Percentiles rank a stretch among this genome's conserved stretches.
Evolutionary conservation across 2,888 invertebrate species (phyloP).

Genomic region (Biston betularia): DNA sequence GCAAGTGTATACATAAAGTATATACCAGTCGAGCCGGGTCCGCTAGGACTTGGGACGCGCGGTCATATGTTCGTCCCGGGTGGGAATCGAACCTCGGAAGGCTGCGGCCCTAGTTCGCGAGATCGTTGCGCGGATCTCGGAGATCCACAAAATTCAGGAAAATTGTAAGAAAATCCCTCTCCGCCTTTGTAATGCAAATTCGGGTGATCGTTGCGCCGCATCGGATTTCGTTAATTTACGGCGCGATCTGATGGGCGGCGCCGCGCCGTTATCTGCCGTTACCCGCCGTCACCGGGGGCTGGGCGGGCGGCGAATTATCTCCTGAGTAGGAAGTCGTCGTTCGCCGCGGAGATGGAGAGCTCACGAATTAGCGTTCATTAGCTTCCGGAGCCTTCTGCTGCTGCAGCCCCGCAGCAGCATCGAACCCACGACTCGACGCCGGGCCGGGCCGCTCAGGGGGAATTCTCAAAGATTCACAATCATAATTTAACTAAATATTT

Average conservation of each 20-base stretch:
- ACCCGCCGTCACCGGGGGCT: neutral
- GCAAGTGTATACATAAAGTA: too few species aligned
- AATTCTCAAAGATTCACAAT: too few species aligned
- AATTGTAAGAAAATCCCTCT: slow-evolving; percentile 44
- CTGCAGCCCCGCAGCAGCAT: too few species aligned
- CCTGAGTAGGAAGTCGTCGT: slow-evolving; percentile 6
- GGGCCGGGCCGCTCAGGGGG: neutral
- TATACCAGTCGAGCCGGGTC: too few species aligned
- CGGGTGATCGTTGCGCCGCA: slow-evolving; percentile 62
- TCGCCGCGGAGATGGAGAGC: slow-evolving; percentile 2
- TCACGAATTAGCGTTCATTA: slow-evolving; percentile 7
- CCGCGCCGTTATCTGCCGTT: slow-evolving; percentile 5
- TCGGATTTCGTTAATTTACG: slow-evolving; percentile 62
- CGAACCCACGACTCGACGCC: neutral
- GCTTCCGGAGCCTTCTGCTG: neutral
- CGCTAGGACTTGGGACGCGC: too few species aligned
- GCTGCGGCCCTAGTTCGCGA: slow-evolving; percentile 70
- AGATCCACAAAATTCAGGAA: slow-evolving; percentile 61
- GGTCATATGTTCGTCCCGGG: too few species aligned
- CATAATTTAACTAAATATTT: too few species aligned
- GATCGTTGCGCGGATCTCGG: slow-evolving; percentile 70
- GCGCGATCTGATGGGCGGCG: slow-evolving; percentile 35
- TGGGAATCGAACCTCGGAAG: slow-evolving; percentile 19
- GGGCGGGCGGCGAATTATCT: slow-evolving; percentile 11
- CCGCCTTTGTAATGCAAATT: slow-evolving; percentile 66